A percentile compares a stretch with the other conserved stretches of the same genome.
Evolutionary conservation across 2,113 vertebrate species (phyloP).

Genomic region (Macquaria australasica): DNA sequence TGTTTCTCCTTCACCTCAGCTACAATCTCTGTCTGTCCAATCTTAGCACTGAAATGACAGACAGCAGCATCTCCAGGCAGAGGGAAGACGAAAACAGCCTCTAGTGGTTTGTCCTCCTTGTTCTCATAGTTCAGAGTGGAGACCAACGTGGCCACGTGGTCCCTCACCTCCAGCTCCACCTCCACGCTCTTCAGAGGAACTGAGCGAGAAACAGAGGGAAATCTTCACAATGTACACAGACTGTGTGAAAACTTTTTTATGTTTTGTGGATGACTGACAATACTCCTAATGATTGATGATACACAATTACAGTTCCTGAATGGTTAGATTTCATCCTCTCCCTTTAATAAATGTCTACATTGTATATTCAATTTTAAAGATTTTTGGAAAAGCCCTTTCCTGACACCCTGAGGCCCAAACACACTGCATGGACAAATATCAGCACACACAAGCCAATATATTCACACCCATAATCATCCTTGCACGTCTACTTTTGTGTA

Average conservation of each 20-base stretch:
- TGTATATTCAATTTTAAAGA: not conserved
- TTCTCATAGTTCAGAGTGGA: slow-evolving; percentile 88
- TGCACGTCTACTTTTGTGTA: not conserved
- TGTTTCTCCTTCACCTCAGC: slow-evolving; percentile 87
- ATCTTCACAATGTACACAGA: too few relatives aligned
- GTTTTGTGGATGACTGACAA: too few relatives aligned
- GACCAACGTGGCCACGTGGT: slow-evolving; percentile 87
- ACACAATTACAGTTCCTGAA: not conserved
- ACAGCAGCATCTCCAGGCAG: slow-evolving; percentile 88
- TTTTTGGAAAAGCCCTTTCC: not conserved
- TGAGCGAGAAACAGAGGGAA: slow-evolving; percentile 41
- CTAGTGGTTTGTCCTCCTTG: slow-evolving; percentile 83
- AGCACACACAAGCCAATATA: not conserved
- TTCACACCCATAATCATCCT: not conserved
- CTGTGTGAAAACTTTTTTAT: too few relatives aligned
- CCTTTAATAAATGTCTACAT: not conserved
- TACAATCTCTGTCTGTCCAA: slow-evolving; percentile 84
- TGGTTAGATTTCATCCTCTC: not conserved
- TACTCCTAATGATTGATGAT: not conserved
- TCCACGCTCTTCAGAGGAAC: slow-evolving; percentile 87
- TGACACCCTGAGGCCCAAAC: not conserved
- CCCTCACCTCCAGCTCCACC: slow-evolving; percentile 83
- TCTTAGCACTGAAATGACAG: slow-evolving; percentile 85
- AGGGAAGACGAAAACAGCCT: slow-evolving; percentile 89
- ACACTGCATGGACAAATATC: not conserved